Evolutionary conservation across 2,888 invertebrate genomes (phyloP).

Genomic region (Hemistola chrysoprasaria): DNA sequence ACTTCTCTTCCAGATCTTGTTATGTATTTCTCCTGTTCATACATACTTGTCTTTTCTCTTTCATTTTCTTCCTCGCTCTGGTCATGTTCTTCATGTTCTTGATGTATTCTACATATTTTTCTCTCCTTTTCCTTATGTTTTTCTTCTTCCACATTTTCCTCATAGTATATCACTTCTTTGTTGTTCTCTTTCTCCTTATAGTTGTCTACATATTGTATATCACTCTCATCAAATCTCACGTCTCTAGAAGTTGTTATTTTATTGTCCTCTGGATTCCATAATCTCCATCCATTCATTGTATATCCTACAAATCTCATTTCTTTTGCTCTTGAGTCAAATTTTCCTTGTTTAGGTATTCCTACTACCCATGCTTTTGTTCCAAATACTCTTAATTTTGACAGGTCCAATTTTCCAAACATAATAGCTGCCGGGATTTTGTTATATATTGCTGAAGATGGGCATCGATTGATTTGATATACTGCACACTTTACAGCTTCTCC

Average conservation of each 20-base stretch:
- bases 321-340: too few species aligned
- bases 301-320: constrained; percentile 14
- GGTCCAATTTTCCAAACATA: too few species aligned
- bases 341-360: too few species aligned
- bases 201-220: not conserved
- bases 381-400: too few species aligned
- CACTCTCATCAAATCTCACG: constrained; percentile 15
- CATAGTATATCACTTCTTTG: too few species aligned
- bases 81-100: not conserved
- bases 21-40: too few species aligned
- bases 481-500: not conserved
- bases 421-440: not conserved
- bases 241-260: constrained; percentile 12
- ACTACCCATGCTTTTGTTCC: constrained; percentile 10
- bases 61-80: too few species aligned
- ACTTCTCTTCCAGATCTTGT: too few species aligned
- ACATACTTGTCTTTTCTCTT: too few species aligned
- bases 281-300: not conserved
- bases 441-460: constrained; percentile 20
- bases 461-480: constrained; percentile 22
- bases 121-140: not conserved
- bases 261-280: constrained; percentile 4
- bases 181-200: too few species aligned
- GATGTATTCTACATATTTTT: not conserved
- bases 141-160: not conserved